phyloP scores from a whole-genome alignment of 2,113 vertebrate species.

The Cyanocitta stelleri region DNA sequence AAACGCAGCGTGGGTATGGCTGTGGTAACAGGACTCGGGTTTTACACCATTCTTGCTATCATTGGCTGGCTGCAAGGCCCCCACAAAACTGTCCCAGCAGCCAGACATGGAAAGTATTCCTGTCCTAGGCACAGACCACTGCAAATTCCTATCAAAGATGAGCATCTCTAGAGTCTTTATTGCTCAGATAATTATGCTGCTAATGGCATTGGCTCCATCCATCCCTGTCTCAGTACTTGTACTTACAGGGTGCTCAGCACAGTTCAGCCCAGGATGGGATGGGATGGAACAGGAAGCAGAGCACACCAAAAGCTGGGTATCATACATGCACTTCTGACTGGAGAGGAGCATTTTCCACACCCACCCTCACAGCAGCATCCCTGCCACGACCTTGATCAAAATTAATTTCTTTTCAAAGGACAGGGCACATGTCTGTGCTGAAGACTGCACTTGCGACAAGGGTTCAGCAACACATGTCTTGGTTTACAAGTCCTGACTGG shows the following conservation, averaged over 20 bases:
- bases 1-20: conserved; percentile 52
- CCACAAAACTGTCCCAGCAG: neutral
- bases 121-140: neutral
- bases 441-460: neutral
- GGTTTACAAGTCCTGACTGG: neutral
- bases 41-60: neutral
- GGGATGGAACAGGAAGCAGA: neutral
- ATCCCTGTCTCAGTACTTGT: neutral
- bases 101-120: neutral
- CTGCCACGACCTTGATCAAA: neutral
- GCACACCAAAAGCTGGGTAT: neutral
- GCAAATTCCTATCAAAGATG: neutral
- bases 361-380: neutral
- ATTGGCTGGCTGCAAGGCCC: neutral
- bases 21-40: neutral
- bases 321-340: neutral
- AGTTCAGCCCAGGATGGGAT: neutral
- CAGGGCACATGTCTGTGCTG: neutral
- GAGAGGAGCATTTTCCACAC: neutral
- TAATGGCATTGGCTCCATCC: neutral
- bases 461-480: accelerated
- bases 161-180: neutral
- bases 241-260: neutral
- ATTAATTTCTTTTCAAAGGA: neutral
- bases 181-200: neutral